phyloP scores from a whole-genome alignment of 1,140 invertebrate genomes.

The Polyergus mexicanus region DNA sequence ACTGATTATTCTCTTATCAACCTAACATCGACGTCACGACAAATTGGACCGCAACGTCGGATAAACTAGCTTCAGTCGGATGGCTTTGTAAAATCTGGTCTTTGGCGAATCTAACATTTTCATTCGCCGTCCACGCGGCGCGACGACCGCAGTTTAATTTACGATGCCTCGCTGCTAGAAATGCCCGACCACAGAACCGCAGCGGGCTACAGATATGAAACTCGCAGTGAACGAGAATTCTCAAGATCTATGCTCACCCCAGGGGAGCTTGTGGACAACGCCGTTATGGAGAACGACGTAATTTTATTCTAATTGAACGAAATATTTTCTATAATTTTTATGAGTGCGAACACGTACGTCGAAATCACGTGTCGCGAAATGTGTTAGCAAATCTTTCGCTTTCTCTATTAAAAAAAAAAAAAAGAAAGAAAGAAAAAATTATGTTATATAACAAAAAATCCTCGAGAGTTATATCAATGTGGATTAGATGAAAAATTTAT shows the following conservation, averaged over 20 bases:
- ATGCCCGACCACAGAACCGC: conserved; percentile 61
- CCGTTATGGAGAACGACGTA: conserved; percentile 42
- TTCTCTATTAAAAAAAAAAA: neutral
- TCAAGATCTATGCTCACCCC: conserved; percentile 55
- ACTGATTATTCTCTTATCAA: conserved; percentile 1
- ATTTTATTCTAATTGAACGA: conserved; percentile 53
- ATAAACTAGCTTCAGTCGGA: conserved; percentile 6
- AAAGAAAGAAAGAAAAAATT: neutral
- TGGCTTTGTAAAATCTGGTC: conserved; percentile 47
- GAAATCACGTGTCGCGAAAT: neutral
- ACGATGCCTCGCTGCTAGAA: conserved; percentile 59
- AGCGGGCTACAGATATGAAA: conserved; percentile 56
- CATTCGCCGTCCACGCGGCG: conserved; percentile 69
- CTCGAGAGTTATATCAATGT: neutral
- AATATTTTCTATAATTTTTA: conserved; percentile 40
- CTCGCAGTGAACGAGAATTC: conserved; percentile 55
- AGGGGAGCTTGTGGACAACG: conserved; percentile 22
- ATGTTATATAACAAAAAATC: neutral
- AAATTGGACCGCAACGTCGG: conserved; percentile 51
- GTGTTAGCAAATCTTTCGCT: neutral
- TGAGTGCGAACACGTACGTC: neutral
- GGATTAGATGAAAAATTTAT: neutral
- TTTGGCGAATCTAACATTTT: conserved; percentile 63
- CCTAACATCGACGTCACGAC: conserved; percentile 45
- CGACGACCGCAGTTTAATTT: conserved; percentile 75